Conservation (phyloP, 2,113 vertebrate species). For the Daphoenositta chrysoptera region DNA sequence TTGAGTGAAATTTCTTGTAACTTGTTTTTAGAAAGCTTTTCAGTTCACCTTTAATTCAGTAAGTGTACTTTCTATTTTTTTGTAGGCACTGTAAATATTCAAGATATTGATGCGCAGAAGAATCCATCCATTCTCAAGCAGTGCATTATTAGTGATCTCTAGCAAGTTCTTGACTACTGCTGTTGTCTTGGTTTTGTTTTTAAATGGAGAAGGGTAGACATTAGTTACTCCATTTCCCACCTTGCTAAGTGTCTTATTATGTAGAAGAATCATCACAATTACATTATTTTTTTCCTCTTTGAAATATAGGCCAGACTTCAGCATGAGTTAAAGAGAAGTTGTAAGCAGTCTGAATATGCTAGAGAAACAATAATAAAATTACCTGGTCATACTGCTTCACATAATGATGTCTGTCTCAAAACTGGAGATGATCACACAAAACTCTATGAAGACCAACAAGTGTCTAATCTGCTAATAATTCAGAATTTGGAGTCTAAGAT, state of each 20-base stretch:
- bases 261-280: background rate
- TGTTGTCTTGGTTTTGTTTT: background rate
- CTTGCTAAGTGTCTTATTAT: background rate
- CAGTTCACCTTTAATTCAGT: slow-evolving; percentile 56
- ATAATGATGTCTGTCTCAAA: background rate
- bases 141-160: background rate
- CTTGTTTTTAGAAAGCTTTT: slow-evolving; percentile 14
- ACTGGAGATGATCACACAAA: slow-evolving; percentile 13
- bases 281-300: background rate
- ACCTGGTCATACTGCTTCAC: background rate
- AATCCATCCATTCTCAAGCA: background rate
- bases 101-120: slow-evolving; percentile 20
- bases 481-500: background rate
- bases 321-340: background rate
- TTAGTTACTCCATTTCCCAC: background rate
- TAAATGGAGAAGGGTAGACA: background rate
- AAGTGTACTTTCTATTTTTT: slow-evolving; percentile 18
- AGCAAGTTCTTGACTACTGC: background rate
- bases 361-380: background rate
- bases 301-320: background rate
- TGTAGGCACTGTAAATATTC: slow-evolving; percentile 70
- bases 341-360: background rate
- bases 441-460: background rate
- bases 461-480: background rate
- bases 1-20: background rate